Base-by-base conservation (phyloP, 2,888 invertebrate genomes). In the Machimus atricapillus region DNA sequence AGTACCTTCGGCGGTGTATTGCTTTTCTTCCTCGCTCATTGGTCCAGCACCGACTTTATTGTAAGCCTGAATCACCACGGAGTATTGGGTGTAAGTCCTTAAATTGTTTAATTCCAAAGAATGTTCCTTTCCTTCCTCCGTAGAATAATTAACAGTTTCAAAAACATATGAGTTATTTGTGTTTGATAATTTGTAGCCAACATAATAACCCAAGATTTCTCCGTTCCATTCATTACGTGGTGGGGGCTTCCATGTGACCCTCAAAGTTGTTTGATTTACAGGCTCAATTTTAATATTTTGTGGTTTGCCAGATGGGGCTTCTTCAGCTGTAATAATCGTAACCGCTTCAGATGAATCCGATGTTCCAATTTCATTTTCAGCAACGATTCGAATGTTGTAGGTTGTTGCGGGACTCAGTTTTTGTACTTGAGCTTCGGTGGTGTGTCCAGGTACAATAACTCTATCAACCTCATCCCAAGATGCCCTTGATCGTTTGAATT, bases 1-100 rank as follows among this genome's bases (percentile, higher is more conserved):
- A 1, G 96, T 96, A 82, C 98, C 98, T 94, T 99, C 98, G 14
- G 98, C 97, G 1, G 98, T 98, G 91, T 97, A 97, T 87, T 97
- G 97, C 90, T 96, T 96, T 66, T 96, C 95, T 92, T 98, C 98
- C 85, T 96, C 96, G 76, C 97, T 97, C 91, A 97, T 95, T 0
- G 98, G 98, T 43, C 98, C 98, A 1, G 97, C 96, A 16, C 98
- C 98, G 90, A 98, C 96, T 92, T 97, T 97, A 93, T 98, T 99
- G 92, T 97, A 98, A 0, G 97, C 98, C 93, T 98, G 98, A 9
- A 98, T 97, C 27, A 98, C 98, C 31, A 98, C 96, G n/a, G 97
- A 96, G 93, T 98, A 98, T 92, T 98, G 97, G 0, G 98, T 98
- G 93, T 98, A 98, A 0, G 97, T 98, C 91, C 97, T 96, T 73